Evolutionary conservation across 2,797 vertebrate genomes (phyloP), one percentile per base, ranked within the genome.

Genomic region (Chloroceryle amazona): DNA sequence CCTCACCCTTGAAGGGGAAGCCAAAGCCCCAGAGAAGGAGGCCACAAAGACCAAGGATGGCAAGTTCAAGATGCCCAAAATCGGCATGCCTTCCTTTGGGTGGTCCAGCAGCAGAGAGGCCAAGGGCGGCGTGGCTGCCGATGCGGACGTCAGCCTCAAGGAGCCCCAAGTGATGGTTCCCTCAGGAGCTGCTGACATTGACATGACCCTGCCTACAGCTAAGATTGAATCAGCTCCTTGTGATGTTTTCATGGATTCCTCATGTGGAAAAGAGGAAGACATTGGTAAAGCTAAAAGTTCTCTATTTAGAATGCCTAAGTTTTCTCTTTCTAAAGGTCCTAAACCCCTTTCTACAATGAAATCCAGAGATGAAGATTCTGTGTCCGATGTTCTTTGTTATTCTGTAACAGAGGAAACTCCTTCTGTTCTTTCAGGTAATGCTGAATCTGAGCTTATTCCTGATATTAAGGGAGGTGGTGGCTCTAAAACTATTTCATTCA

Each of bases 241-340:
- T 15, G 58, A 44, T 0, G 0, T 3, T 33, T 0, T 0, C 0
- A 0, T 3, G 0, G 31, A 26, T 13, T 29, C 28, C 0, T 31
- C 6, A 0, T 2, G 1, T 2, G 1, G 0, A 2, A 93, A 19
- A 3, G 57, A 3, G 0, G 13, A 7, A 0, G 57, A 13, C 0
- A 0, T 6, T 0, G 1, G 1, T 12, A 85, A 87, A 65, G 0
- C 19, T 4, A 83, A 14, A 37, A 1, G 3, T 23, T 90, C 93
- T 18, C 0, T 37, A 0, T 92, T 96, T 37, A 61, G 3, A 54
- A 33, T 90, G 1, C 89, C 94, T 11, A 86, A 39, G 2, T 15
- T 95, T 60, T 94, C 89, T 1, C 9, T 95, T 29, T 87, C 81
- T 3, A 83, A 13, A 13, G 2, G 0, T 72, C 20, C 35, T 0